These are phyloP conservation scores for Cryptoblepharus egeriae DNA, from an alignment of 2,797 vertebrate genomes.

Conservation along the genomic window DNA sequence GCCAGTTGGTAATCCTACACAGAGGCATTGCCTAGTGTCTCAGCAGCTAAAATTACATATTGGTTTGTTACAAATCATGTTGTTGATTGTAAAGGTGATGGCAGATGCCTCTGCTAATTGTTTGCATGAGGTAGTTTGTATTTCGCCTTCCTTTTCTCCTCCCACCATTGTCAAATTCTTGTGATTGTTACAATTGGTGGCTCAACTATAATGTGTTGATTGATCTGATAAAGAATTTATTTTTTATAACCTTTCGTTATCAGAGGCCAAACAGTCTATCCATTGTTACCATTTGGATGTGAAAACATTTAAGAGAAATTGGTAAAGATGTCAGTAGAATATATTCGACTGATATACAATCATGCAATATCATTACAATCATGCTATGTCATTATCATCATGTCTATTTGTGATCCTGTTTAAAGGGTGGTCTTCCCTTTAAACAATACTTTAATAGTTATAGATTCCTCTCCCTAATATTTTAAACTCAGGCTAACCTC, in stretches of 20 bases:
- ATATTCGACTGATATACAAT: too few species aligned
- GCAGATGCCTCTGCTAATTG: constrained; percentile 2
- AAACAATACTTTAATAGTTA: neutral
- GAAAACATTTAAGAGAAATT: neutral
- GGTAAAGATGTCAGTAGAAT: neutral
- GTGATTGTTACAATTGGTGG: neutral
- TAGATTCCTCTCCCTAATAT: neutral
- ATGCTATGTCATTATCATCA: too few species aligned
- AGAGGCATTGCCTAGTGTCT: neutral
- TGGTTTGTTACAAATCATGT: neutral
- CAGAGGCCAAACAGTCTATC: neutral
- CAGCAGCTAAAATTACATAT: neutral
- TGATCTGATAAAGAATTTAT: neutral
- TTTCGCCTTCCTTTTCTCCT: neutral
- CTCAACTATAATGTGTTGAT: neutral
- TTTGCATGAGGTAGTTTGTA: constrained; percentile 10
- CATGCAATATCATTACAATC: too few species aligned
- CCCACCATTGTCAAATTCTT: neutral
- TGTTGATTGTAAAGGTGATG: neutral
- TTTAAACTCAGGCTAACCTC: too few species aligned
- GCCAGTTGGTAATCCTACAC: neutral
- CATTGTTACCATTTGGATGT: too few species aligned
- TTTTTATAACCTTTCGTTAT: neutral
- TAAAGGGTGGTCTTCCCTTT: too few species aligned
- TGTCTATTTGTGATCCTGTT: neutral